Evolutionary conservation across 2,113 vertebrate species (phyloP).

Genomic region (Bothrops jararaca): DNA sequence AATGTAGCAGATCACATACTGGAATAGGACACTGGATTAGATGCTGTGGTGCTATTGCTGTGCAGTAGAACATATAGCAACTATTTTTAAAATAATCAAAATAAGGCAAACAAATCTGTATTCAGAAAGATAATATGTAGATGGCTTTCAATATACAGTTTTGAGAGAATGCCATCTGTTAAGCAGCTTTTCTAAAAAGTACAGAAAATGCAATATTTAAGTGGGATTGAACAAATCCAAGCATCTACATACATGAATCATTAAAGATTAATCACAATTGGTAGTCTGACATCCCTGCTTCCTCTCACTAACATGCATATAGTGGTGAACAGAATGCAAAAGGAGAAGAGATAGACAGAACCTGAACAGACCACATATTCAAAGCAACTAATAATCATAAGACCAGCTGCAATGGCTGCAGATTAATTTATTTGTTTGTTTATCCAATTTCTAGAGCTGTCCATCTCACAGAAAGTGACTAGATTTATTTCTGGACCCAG

Average conservation of each 20-base stretch:
- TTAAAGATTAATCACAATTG: background rate
- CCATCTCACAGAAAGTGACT: no score
- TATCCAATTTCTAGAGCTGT: no score
- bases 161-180: conserved; percentile 43
- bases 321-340: background rate
- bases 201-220: conserved; percentile 40
- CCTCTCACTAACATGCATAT: background rate
- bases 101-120: conserved; percentile 32
- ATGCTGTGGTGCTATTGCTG: background rate
- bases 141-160: conserved; percentile 34
- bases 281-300: background rate
- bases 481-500: background rate
- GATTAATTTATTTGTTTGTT: background rate
- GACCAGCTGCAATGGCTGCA: background rate
- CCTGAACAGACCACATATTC: background rate
- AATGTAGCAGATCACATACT: background rate
- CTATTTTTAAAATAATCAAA: conserved; percentile 41
- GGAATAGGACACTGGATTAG: background rate
- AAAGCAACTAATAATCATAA: background rate
- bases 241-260: conserved; percentile 32
- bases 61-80: conserved; percentile 4
- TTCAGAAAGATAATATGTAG: conserved; percentile 46
- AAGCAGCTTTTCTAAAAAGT: conserved; percentile 30
- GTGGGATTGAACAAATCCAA: conserved; percentile 37
- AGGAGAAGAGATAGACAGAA: background rate